Conservation (phyloP, 2,113 vertebrate genomes). For the Apeltes quadracus region DNA sequence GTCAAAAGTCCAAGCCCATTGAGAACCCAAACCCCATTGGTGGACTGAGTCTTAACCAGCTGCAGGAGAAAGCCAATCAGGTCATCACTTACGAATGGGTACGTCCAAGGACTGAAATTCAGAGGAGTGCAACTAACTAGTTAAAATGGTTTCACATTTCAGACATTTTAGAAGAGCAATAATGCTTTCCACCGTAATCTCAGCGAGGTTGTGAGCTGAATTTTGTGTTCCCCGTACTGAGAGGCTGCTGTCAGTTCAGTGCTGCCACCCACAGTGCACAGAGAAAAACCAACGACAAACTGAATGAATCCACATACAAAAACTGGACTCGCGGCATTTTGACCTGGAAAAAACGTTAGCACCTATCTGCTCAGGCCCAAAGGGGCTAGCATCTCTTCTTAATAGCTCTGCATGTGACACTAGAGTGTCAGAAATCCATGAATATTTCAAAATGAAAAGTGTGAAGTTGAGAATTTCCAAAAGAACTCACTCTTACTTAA, state of each 20-base stretch:
- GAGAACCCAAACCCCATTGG: constrained; percentile 85
- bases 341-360: background rate
- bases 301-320: constrained; percentile 1
- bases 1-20: constrained; percentile 83
- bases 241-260: background rate
- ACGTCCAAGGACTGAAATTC: constrained; percentile 8
- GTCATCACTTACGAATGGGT: constrained; percentile 98
- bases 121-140: background rate
- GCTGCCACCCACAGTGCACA: background rate
- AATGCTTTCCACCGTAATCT: background rate
- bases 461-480: background rate
- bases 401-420: background rate
- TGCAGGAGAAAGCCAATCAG: constrained; percentile 93
- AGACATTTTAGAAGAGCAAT: background rate
- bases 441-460: background rate
- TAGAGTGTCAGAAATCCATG: background rate
- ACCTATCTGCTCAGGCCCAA: too few species aligned
- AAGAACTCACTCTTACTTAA: background rate
- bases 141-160: too few species aligned
- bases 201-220: background rate
- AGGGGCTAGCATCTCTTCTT: background rate
- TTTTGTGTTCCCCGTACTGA: constrained; percentile 4
- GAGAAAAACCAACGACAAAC: background rate
- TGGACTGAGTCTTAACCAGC: constrained; percentile 87
- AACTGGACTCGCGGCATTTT: background rate